Conservation (phyloP, 2,888 invertebrate species). For the Drosophila hamatofila region DNA sequence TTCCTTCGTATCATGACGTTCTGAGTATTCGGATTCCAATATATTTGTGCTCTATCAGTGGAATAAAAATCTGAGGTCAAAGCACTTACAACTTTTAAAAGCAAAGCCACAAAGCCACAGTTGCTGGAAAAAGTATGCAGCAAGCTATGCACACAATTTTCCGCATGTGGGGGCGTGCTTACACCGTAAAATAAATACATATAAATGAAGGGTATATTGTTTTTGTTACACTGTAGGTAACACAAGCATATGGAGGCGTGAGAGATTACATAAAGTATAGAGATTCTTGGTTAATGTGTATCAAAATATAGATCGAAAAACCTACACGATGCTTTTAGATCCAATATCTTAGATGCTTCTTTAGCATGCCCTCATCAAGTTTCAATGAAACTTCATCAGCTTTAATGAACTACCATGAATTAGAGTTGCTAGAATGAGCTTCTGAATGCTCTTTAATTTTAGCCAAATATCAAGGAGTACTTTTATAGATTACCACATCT, state of each 20-base stretch:
- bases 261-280: neutral
- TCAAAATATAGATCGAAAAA: no score
- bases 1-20: neutral
- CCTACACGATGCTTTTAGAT: no score
- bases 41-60: neutral
- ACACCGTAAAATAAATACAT: neutral
- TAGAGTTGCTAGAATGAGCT: no score
- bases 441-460: no score
- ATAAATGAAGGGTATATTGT: neutral
- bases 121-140: neutral
- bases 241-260: neutral
- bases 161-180: neutral
- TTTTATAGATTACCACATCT: no score
- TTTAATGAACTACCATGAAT: no score
- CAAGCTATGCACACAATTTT: neutral
- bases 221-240: neutral
- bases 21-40: neutral
- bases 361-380: no score
- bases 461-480: no score
- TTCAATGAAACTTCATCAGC: no score
- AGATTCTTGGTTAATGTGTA: no score
- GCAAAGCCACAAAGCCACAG: neutral
- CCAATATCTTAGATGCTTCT: no score
- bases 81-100: neutral
- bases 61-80: neutral